A percentile compares a stretch with the other conserved stretches of the same genome.
Conservation (phyloP, 2,113 vertebrate species). For the Notechis scutatus region DNA sequence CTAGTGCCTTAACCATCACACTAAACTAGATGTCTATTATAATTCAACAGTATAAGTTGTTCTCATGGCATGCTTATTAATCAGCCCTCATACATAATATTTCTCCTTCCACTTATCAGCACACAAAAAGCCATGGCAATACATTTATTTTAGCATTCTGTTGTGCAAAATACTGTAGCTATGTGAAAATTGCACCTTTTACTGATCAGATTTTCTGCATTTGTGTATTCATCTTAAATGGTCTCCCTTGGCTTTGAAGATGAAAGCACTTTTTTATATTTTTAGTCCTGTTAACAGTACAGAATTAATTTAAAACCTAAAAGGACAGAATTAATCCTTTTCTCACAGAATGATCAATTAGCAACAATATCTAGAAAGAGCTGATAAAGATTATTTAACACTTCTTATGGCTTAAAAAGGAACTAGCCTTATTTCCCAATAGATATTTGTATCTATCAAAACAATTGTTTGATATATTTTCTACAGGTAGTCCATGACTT, state of each 20-base stretch:
- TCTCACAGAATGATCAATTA: conserved; percentile 21
- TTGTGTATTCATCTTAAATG: conserved; percentile 28
- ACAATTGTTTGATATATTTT: background rate
- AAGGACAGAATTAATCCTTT: conserved; percentile 14
- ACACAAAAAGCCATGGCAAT: background rate
- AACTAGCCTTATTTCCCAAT: background rate
- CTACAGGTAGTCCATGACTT: background rate
- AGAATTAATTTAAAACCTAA: conserved; percentile 1
- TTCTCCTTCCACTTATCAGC: fast-evolving
- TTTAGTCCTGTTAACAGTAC: conserved; percentile 9
- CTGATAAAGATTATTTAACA: background rate
- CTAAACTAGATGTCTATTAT: background rate
- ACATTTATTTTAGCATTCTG: conserved; percentile 5
- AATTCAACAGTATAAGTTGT: background rate
- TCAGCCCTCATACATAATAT: background rate
- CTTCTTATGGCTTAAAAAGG: background rate
- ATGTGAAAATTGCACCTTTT: conserved; percentile 32
- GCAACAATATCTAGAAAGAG: conserved; percentile 23
- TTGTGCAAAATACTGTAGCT: conserved; percentile 12
- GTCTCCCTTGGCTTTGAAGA: conserved; percentile 22
- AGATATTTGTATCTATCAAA: background rate
- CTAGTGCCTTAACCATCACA: background rate
- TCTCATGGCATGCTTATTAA: background rate
- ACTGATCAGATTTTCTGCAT: conserved; percentile 41
- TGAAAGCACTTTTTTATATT: conserved; percentile 25